Percentiles rank a stretch among this genome's conserved stretches.
Conservation (phyloP, 2,797 vertebrate genomes). For the Ptychobarbus kaznakovi region DNA sequence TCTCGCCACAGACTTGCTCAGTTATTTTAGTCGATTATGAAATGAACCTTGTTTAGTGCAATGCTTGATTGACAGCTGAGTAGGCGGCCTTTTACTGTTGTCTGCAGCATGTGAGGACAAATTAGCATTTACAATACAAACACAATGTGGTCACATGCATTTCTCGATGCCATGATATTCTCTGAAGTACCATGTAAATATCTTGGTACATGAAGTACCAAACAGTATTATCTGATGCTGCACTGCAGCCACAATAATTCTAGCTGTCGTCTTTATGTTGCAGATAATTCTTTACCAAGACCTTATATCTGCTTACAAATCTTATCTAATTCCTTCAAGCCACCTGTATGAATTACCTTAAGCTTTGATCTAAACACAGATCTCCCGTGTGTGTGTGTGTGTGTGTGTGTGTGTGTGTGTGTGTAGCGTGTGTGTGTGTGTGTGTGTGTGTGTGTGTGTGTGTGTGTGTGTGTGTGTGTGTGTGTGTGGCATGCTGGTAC, state of each 20-base stretch:
- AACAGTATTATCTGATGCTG: background rate
- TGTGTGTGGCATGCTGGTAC: background rate
- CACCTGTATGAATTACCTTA: constrained; percentile 30
- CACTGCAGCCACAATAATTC: background rate
- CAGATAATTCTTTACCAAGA: constrained; percentile 21
- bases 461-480: background rate
- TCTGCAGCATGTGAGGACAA: background rate
- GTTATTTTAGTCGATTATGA: constrained; percentile 22
- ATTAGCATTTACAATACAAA: constrained; percentile 24
- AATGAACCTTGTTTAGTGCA: background rate
- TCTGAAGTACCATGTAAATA: background rate
- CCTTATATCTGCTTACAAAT: constrained; percentile 40
- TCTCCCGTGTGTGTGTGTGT: background rate
- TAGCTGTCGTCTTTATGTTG: background rate
- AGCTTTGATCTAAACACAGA: constrained; percentile 32
- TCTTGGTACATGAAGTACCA: background rate
- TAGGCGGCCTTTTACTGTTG: background rate
- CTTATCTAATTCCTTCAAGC: constrained; percentile 27
- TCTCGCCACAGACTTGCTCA: background rate
- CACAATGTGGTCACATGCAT: background rate
- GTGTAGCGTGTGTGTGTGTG: background rate
- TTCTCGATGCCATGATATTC: background rate
- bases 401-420: background rate
- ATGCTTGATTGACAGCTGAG: constrained; percentile 6
- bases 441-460: background rate